These are phyloP conservation scores for Mormyrops attenuatus DNA, from an alignment of 2,797 vertebrate genomes.

Conservation along the genomic window DNA sequence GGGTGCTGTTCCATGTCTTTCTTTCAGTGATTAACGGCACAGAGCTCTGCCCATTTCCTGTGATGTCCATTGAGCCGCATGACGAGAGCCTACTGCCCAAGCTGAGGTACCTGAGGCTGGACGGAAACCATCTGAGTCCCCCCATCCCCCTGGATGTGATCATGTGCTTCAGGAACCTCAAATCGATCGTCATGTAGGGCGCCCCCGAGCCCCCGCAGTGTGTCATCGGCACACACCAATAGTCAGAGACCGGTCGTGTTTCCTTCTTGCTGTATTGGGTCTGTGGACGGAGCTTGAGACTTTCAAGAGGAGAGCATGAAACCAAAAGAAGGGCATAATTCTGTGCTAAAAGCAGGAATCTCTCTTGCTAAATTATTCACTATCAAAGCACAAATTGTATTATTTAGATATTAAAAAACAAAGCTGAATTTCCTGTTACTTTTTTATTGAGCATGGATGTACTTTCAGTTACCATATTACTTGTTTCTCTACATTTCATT, in stretches of 20 bases:
- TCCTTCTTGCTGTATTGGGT: not conserved
- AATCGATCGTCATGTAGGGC: conserved; percentile 80
- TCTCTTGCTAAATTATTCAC: not conserved
- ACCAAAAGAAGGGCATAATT: not conserved
- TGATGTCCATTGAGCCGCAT: conserved; percentile 46
- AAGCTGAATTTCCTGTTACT: not conserved
- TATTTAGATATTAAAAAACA: not conserved
- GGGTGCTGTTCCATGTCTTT: conserved; percentile 24
- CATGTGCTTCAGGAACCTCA: conserved; percentile 91
- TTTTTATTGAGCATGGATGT: conserved; percentile 35
- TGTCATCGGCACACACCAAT: not conserved
- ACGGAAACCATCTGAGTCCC: conserved; percentile 83
- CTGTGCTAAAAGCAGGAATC: not conserved
- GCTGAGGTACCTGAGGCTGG: conserved; percentile 88
- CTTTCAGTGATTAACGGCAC: conserved; percentile 83
- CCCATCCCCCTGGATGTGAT: conserved; percentile 89
- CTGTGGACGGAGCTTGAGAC: not conserved
- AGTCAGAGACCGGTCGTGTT: not conserved
- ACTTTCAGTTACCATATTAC: conserved; percentile 36
- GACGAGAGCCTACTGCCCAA: conserved; percentile 63
- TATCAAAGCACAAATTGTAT: not conserved
- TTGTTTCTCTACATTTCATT: conserved; percentile 40
- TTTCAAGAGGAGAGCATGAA: not conserved
- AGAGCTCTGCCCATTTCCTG: conserved; percentile 73
- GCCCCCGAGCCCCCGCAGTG: not conserved